Evolutionary conservation across 92 coral and sea anemone species (phyloP), one percentile per base, ranked within the genome.

Genomic region (Actinostola sp.): DNA sequence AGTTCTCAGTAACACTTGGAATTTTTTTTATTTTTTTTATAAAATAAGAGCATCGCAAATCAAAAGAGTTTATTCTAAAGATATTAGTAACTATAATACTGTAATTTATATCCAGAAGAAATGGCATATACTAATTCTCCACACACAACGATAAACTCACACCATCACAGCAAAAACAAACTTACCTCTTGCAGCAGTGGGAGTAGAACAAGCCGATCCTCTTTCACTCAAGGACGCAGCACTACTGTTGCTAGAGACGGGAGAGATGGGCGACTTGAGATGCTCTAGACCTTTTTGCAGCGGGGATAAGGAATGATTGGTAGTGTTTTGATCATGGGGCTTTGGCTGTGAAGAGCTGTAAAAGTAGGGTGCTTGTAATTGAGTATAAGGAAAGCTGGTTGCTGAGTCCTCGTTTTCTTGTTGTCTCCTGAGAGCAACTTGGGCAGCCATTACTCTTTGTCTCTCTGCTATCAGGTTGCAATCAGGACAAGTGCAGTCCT

Each of bases 381-480:
- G 27, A 21, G 34, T 66, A 73, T 86, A 86, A 0, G 84, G 57
- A 28, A 63, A 46, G 30, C 62, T 76, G 0, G 80, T 50, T 14
- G 75, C 23, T 4, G 59, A 66, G 35, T 86, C 88, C 24, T 91
- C 97, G 21, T 90, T 91, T 62, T 91, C 97, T 60, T 95, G 99
- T 30, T 92, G 97, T 69, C 99, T 86, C 73, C 99, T 66, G 10
- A 95, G 78, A 19, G 99, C 99, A 1, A 95, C 99, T 76, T 95
- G 99, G 1, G 99, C 99, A 0, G 99, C 99, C 99, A 95, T 95
- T 9, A 95, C 99, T 61, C 99, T 66, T 49, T 95, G 99, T 64
- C 99, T 71, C 52, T 95, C 99, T 30, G 99, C 99, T 34, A 95
- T 95, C 39, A 95, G 88, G 35, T 86, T 95, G 59, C 99, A 95